Conservation (phyloP, 2,797 vertebrate species). For the Naso thynnoides region DNA sequence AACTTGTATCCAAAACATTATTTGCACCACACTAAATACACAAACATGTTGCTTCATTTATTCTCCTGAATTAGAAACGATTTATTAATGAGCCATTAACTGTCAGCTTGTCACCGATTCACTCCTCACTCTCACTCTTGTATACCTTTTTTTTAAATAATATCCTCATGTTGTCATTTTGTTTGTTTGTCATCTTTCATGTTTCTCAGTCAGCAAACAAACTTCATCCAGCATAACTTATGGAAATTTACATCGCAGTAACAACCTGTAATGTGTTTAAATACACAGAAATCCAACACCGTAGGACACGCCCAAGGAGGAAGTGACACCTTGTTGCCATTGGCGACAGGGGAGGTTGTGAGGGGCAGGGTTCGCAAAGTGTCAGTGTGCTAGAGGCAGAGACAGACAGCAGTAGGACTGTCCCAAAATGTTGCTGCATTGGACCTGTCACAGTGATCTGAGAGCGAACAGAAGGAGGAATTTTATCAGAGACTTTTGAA, state of each 20-base stretch:
- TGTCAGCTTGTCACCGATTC: no score
- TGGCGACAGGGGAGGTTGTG: slow-evolving; percentile 51
- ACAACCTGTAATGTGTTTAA: not conserved
- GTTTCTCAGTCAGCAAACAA: no score
- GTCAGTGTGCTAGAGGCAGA: slow-evolving; percentile 16
- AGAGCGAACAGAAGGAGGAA: not conserved
- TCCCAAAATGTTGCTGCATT: slow-evolving; percentile 18
- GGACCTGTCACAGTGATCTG: slow-evolving; percentile 4
- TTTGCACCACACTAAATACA: no score
- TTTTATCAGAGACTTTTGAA: not conserved
- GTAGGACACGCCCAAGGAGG: slow-evolving; percentile 67
- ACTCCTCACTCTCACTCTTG: no score
- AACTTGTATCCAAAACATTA: no score
- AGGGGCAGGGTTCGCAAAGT: slow-evolving; percentile 45
- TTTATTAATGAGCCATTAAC: no score
- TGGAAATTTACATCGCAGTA: not conserved
- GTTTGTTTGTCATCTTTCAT: no score
- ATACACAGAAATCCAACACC: slow-evolving; percentile 63
- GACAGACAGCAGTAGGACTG: slow-evolving; percentile 17
- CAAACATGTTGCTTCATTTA: no score
- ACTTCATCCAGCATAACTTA: no score
- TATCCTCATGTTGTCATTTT: no score
- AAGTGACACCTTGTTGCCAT: slow-evolving; percentile 73
- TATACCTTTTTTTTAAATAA: no score
- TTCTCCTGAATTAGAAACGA: no score